These are phyloP conservation scores for Tachina lurida DNA, from an alignment of 2,888 invertebrate species.

Conservation along the genomic window DNA sequence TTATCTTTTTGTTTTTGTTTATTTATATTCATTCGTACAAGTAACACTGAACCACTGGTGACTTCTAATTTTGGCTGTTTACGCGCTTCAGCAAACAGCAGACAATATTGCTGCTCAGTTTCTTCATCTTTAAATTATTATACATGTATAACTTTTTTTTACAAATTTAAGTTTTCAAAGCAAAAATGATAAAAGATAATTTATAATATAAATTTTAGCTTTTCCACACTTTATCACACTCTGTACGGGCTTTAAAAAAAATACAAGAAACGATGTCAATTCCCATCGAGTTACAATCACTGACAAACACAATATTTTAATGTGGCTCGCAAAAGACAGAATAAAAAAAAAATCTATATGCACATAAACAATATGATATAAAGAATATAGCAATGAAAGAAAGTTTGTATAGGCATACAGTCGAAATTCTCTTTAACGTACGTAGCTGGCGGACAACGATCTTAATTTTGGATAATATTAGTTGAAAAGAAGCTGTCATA, in stretches of 20 bases:
- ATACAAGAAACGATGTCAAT: constrained; percentile 41
- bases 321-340: constrained; percentile 17
- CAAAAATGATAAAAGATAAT: constrained; percentile 14
- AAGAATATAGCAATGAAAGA: neutral
- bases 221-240: constrained; percentile 12
- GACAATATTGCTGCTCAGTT: neutral
- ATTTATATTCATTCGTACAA: too few relatives aligned
- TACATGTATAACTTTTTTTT: too few relatives aligned
- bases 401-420: neutral
- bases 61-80: too few relatives aligned
- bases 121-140: constrained; percentile 12
- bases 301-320: constrained; percentile 63
- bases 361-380: constrained; percentile 32
- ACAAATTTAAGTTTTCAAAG: constrained; percentile 3
- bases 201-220: constrained; percentile 40
- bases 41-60: too few relatives aligned
- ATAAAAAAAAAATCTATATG: constrained; percentile 42
- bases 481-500: too few relatives aligned
- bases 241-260: constrained; percentile 7
- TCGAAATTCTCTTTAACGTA: too few relatives aligned
- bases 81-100: too few relatives aligned
- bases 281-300: constrained; percentile 56
- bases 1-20: too few relatives aligned
- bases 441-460: too few relatives aligned
- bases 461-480: too few relatives aligned